phyloP scores from a whole-genome alignment of 2,888 invertebrate genomes.

The Alloplasta piceator region DNA sequence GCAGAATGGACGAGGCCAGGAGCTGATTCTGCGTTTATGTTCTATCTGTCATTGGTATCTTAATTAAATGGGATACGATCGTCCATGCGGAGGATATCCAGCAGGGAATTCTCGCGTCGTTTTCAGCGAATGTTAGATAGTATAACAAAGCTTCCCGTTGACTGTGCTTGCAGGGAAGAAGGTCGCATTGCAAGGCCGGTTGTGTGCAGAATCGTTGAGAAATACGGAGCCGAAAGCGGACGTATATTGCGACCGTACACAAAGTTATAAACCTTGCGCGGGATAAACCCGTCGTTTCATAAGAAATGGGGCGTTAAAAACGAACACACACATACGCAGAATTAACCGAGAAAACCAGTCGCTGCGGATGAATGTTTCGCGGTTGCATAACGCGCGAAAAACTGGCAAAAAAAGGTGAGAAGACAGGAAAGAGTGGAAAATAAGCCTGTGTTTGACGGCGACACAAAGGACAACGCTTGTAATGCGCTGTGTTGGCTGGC shows the following conservation, averaged over 20 bases:
- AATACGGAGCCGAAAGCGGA: background rate
- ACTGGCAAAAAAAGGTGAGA: background rate
- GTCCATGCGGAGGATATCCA: background rate
- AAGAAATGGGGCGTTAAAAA: conserved; percentile 8
- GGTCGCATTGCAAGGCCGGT: conserved; percentile 7
- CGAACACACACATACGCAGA: conserved; percentile 6
- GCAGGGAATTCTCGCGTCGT: conserved; percentile 4
- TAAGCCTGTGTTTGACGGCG: conserved; percentile 15
- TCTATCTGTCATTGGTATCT: conserved; percentile 29
- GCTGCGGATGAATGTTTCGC: conserved; percentile 5
- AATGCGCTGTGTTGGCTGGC: conserved; percentile 9
- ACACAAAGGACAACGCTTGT: conserved; percentile 13
- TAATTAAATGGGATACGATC: conserved; percentile 52
- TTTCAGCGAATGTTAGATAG: conserved; percentile 9
- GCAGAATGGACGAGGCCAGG: background rate
- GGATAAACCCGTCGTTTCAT: conserved; percentile 25
- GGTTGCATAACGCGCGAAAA: background rate
- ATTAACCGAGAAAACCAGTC: background rate
- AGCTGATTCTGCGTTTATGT: background rate
- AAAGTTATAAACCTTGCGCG: conserved; percentile 4
- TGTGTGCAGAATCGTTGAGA: background rate
- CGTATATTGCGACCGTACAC: conserved; percentile 1
- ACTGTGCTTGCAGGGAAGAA: background rate
- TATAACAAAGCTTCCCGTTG: background rate
- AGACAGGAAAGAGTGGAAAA: conserved; percentile 14